Evolutionary conservation across 1,140 invertebrate species (phyloP), one percentile per base, ranked within the genome.

Genomic region (Drosophila pseudoobscura): DNA sequence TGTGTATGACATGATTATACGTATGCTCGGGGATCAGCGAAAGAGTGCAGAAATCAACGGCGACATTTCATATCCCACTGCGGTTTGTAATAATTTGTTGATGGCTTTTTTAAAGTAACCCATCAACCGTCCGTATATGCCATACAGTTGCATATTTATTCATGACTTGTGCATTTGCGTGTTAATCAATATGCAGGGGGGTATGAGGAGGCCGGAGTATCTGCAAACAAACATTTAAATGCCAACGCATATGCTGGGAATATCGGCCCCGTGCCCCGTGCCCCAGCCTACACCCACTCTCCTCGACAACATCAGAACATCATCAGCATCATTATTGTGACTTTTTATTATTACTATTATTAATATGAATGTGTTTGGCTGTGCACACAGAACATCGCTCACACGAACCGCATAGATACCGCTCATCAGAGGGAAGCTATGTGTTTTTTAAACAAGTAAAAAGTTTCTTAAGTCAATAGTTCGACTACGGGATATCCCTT

Each of bases 111-210:
- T 83, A 71, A 83, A 83, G 71, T 75, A 85, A 66, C 59, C 61
- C 65, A 31, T 1, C 68, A 31, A n/a, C 62, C 61, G 29, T 63
- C 69, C 35, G 5, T 44, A 15, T 15, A 11, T 9, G n/a, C 9
- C 35, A 41, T 17, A 26, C 39, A 41, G 45, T 43, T 78, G 69
- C 64, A 74, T 80, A 70, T 77, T 85, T 85, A 71, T 85, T 78
- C 60, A 75, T 47, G 59, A 74, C 69, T 85, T 87, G 80, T 85
- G 82, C 80, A 85, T 80, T 82, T 85, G 82, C 78, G 71, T 87
- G 83, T 87, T 80, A 78, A 87, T 87, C 78, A 87, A 87, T 87
- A 78, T 69, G 2, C 31, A 11, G 17, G 17, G 17, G 15, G 15
- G 17, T 0, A 17, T 0, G 17, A 56, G 59, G 41, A n/a, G 29